phyloP scores from a whole-genome alignment of 1,140 invertebrate species.

The Drosophila tsacasi region DNA sequence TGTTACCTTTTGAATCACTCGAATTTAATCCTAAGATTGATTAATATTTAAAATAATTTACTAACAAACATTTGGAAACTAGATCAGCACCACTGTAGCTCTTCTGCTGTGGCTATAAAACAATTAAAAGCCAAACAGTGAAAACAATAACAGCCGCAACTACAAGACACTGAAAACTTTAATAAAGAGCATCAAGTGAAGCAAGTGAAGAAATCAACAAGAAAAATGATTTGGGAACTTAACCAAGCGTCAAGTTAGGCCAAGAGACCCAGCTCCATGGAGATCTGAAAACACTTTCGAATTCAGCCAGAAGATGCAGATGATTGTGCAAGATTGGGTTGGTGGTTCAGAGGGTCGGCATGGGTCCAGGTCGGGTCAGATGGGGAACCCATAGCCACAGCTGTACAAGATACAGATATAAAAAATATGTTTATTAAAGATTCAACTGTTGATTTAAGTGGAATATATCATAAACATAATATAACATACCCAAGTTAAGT shows the following conservation, averaged over 20 bases:
- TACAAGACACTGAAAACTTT: slow-evolving; percentile 39
- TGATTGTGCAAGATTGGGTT: slow-evolving; percentile 46
- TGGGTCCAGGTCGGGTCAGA: slow-evolving; percentile 23
- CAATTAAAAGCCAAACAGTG: slow-evolving; percentile 67
- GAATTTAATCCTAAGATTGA: too few species aligned
- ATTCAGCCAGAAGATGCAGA: slow-evolving; percentile 36
- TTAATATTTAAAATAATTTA: neutral
- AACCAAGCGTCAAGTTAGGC: neutral
- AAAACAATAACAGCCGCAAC: slow-evolving; percentile 36
- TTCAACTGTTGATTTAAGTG: neutral
- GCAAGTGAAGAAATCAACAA: slow-evolving; percentile 11
- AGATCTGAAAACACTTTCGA: slow-evolving; percentile 40
- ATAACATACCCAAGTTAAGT: too few species aligned
- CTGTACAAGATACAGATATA: neutral
- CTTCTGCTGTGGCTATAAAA: slow-evolving; percentile 47
- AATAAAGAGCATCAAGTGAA: slow-evolving; percentile 58
- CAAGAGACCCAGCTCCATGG: slow-evolving; percentile 4
- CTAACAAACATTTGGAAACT: too few species aligned
- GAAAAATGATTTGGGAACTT: slow-evolving; percentile 43
- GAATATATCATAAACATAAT: neutral
- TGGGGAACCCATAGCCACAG: neutral
- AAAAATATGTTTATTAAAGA: neutral
- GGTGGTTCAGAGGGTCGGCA: slow-evolving; percentile 33
- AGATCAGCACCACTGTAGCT: slow-evolving; percentile 41
- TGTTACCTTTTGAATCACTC: too few species aligned